Evolutionary conservation across 1,140 invertebrate species (phyloP).

Genomic region (Drepana arcuata): DNA sequence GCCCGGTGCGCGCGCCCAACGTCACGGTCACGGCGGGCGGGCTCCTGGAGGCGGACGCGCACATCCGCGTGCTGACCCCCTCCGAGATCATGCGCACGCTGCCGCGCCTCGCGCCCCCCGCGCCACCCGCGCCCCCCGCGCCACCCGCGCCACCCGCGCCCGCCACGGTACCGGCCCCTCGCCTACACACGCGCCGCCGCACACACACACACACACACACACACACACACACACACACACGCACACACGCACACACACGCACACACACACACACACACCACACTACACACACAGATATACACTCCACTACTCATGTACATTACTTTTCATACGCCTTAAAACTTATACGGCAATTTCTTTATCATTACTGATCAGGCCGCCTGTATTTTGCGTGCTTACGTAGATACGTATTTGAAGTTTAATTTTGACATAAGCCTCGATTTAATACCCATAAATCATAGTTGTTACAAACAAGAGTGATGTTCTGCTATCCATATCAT

Average conservation of each 20-base stretch:
- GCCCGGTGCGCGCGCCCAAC: conserved; percentile 70
- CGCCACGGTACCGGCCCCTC: conserved; percentile 37
- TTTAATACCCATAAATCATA: no score
- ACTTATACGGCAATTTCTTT: no score
- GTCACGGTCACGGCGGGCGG: conserved; percentile 74
- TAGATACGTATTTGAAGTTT: no score
- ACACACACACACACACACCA: not conserved
- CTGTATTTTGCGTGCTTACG: no score
- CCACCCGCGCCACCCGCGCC: conserved; percentile 42
- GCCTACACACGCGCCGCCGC: conserved; percentile 38
- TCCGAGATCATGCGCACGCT: conserved; percentile 90
- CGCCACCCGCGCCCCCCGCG: conserved; percentile 34
- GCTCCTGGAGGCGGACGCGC: conserved; percentile 76
- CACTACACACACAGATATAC: conserved; percentile 2
- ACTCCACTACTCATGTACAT: no score
- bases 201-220: conserved; percentile 30
- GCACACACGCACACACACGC: conserved; percentile 3
- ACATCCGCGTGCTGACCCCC: conserved; percentile 87
- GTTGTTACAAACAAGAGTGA: no score
- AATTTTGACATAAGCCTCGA: no score
- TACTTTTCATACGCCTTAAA: no score
- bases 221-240: conserved; percentile 4
- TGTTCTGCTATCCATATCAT: no score
- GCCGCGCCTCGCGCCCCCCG: conserved; percentile 78
- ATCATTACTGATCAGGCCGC: no score